Conservation (phyloP, 2,797 vertebrate genomes). For the Diceros bicornis region DNA sequence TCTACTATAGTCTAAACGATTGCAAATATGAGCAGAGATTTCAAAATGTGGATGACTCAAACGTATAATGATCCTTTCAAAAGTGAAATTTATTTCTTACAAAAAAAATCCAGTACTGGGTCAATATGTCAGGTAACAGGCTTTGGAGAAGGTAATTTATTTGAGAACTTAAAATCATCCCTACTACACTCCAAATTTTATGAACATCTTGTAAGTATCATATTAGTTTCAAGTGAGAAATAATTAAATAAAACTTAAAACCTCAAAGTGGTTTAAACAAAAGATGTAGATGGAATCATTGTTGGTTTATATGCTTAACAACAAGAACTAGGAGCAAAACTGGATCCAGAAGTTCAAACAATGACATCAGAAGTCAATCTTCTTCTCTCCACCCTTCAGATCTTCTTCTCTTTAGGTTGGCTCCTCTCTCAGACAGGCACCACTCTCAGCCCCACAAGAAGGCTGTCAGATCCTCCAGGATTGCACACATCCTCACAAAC, state of each 20-base stretch:
- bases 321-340: neutral
- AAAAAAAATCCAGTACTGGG: neutral
- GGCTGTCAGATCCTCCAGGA: neutral
- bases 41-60: neutral
- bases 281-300: neutral
- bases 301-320: neutral
- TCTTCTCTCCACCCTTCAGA: neutral
- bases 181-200: neutral
- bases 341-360: neutral
- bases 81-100: slow-evolving; percentile 33
- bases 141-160: slow-evolving; percentile 23
- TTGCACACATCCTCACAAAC: neutral
- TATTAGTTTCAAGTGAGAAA: neutral
- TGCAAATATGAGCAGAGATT: neutral
- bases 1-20: neutral
- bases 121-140: neutral
- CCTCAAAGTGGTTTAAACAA: neutral
- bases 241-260: neutral
- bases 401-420: neutral
- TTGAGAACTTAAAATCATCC: neutral
- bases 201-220: neutral
- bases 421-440: neutral
- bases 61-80: slow-evolving; percentile 1
- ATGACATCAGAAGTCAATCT: neutral
- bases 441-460: neutral